A percentile compares a stretch with the other conserved stretches of the same genome.
These are phyloP conservation scores for Motacilla alba DNA, from an alignment of 2,113 vertebrate genomes.

Conservation along the genomic window DNA sequence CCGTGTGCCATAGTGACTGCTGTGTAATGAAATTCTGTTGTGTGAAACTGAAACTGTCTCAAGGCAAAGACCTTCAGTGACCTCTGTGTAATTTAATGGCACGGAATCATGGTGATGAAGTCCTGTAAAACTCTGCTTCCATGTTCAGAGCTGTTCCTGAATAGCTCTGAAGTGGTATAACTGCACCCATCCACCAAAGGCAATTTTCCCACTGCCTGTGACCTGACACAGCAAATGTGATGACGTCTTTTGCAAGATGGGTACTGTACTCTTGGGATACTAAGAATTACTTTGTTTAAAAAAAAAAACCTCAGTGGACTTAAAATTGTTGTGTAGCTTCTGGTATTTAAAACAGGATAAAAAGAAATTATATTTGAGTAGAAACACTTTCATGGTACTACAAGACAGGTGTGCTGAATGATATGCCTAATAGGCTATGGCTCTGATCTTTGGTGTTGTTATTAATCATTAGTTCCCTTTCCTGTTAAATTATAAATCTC, in stretches of 20 bases:
- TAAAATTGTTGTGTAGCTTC: neutral
- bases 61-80: neutral
- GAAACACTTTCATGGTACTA: neutral
- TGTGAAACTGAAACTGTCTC: neutral
- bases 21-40: neutral
- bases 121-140: neutral
- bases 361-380: neutral
- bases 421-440: neutral
- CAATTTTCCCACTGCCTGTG: neutral
- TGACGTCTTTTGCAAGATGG: neutral
- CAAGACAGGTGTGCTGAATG: neutral
- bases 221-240: neutral
- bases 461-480: neutral
- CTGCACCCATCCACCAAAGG: neutral
- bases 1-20: neutral
- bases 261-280: rapidly evolving
- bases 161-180: neutral
- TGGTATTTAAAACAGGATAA: neutral
- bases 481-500: neutral
- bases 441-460: neutral
- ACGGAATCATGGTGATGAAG: neutral
- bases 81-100: neutral
- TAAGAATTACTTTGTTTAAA: neutral
- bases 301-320: neutral
- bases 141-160: neutral